Percentiles rank a stretch among this genome's conserved stretches.
These are phyloP conservation scores for Trichogramma evanescens DNA, from an alignment of 2,888 invertebrate genomes.

Conservation along the genomic window DNA sequence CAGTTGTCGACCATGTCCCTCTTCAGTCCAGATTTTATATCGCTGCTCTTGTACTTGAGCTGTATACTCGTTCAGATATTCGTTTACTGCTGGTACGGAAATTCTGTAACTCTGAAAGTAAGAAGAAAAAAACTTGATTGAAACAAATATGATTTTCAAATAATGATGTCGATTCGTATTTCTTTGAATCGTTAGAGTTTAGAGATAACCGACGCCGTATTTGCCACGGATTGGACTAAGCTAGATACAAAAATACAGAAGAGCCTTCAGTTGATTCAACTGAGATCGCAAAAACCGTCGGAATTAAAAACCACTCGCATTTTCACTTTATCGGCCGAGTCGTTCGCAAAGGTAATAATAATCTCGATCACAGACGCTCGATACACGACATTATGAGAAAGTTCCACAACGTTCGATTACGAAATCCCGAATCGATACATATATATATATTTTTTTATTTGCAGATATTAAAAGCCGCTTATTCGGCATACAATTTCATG, in stretches of 20 bases:
- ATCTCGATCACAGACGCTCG: too few relatives aligned
- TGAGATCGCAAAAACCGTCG: conserved; percentile 22
- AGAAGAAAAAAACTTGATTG: neutral
- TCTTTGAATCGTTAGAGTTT: neutral
- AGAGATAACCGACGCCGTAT: neutral
- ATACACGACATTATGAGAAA: too few relatives aligned
- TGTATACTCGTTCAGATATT: conserved; percentile 30
- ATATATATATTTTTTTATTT: conserved; percentile 4
- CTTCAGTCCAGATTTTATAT: conserved; percentile 21
- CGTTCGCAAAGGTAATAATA: conserved; percentile 23
- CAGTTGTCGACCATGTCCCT: conserved; percentile 21
- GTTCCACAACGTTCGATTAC: too few relatives aligned
- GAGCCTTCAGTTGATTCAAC: conserved; percentile 25
- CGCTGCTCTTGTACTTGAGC: conserved; percentile 18
- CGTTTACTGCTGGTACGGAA: conserved; percentile 32
- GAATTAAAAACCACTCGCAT: conserved; percentile 22
- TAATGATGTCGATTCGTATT: neutral
- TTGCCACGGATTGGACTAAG: conserved; percentile 7
- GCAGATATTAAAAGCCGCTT: neutral
- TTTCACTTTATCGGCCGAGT: conserved; percentile 24
- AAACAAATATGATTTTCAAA: neutral
- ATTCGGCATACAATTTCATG: conserved; percentile 7
- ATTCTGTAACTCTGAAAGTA: conserved; percentile 27
- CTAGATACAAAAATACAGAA: conserved; percentile 16
- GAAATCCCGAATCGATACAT: too few relatives aligned